Conservation (phyloP, 2,113 vertebrate species). For the Dromaius novaehollandiae region DNA sequence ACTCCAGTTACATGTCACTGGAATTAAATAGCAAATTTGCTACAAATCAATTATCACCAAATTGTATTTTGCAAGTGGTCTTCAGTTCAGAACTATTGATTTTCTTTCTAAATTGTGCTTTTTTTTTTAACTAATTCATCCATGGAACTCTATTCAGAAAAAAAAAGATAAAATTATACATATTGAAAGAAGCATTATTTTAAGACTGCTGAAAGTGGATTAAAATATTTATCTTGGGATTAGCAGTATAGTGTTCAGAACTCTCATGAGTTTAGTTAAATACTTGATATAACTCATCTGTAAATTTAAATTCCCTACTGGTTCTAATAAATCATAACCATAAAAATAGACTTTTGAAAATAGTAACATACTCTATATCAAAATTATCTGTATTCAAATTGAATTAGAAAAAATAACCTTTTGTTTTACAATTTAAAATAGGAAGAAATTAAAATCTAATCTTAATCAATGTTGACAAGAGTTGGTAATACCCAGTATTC, state of each 20-base stretch:
- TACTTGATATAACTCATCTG: slow-evolving; percentile 51
- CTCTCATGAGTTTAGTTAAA: slow-evolving; percentile 50
- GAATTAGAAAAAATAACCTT: neutral
- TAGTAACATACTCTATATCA: slow-evolving; percentile 16
- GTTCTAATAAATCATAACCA: slow-evolving; percentile 42
- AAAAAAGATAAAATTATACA: slow-evolving; percentile 53
- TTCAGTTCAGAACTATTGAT: slow-evolving; percentile 36
- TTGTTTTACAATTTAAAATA: neutral
- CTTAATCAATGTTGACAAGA: neutral
- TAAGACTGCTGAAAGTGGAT: slow-evolving; percentile 61
- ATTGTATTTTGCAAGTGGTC: slow-evolving; percentile 39
- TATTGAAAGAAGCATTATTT: slow-evolving; percentile 55
- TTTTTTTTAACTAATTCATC: slow-evolving; percentile 64
- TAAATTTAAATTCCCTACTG: slow-evolving; percentile 57
- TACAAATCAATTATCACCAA: slow-evolving; percentile 43
- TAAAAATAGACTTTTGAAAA: slow-evolving; percentile 46
- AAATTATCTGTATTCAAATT: slow-evolving; percentile 3
- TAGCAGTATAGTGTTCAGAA: slow-evolving; percentile 46
- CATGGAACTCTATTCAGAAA: slow-evolving; percentile 23
- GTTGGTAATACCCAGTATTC: neutral
- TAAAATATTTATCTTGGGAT: slow-evolving; percentile 62
- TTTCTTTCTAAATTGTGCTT: slow-evolving; percentile 40
- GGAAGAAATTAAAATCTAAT: neutral
- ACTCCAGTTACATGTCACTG: slow-evolving; percentile 24
- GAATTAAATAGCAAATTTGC: slow-evolving; percentile 40